Percentiles rank a stretch among this genome's conserved stretches.
These are phyloP conservation scores for Coturnix japonica DNA, from an alignment of 2,113 vertebrate species.

Conservation along the genomic window DNA sequence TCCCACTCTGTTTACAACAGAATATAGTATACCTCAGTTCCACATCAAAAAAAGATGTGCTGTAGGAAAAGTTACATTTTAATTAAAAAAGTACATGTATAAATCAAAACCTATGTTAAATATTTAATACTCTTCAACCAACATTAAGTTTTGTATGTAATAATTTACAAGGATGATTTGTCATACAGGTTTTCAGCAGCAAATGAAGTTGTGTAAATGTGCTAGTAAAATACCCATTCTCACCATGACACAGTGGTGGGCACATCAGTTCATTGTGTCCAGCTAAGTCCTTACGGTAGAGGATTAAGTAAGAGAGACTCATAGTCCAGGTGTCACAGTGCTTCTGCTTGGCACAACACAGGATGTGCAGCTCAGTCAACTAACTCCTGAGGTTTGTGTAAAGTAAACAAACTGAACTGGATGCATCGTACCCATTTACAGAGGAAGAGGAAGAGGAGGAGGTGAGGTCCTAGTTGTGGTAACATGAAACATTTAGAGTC, in stretches of 20 bases:
- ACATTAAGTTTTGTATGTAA: slow-evolving; percentile 82
- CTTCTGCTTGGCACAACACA: slow-evolving; percentile 83
- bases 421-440: slow-evolving; percentile 84
- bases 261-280: slow-evolving; percentile 74
- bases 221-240: slow-evolving; percentile 76
- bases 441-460: slow-evolving; percentile 71
- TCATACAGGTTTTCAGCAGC: slow-evolving; percentile 85
- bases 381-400: slow-evolving; percentile 87
- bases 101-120: slow-evolving; percentile 91
- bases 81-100: slow-evolving; percentile 87
- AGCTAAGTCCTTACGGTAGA: slow-evolving; percentile 76
- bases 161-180: slow-evolving; percentile 88
- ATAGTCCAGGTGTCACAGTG: slow-evolving; percentile 83
- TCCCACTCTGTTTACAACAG: slow-evolving; percentile 85
- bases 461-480: slow-evolving; percentile 86
- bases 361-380: slow-evolving; percentile 85
- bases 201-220: slow-evolving; percentile 82
- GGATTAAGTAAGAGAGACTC: slow-evolving; percentile 76
- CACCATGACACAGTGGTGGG: slow-evolving; percentile 67
- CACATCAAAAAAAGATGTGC: slow-evolving; percentile 84
- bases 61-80: slow-evolving; percentile 83
- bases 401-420: slow-evolving; percentile 87
- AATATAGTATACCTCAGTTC: slow-evolving; percentile 84
- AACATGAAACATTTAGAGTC: slow-evolving; percentile 79
- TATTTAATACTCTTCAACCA: slow-evolving; percentile 88